Conservation (phyloP, 2,113 vertebrate genomes). For the Cercopithecus mona region DNA sequence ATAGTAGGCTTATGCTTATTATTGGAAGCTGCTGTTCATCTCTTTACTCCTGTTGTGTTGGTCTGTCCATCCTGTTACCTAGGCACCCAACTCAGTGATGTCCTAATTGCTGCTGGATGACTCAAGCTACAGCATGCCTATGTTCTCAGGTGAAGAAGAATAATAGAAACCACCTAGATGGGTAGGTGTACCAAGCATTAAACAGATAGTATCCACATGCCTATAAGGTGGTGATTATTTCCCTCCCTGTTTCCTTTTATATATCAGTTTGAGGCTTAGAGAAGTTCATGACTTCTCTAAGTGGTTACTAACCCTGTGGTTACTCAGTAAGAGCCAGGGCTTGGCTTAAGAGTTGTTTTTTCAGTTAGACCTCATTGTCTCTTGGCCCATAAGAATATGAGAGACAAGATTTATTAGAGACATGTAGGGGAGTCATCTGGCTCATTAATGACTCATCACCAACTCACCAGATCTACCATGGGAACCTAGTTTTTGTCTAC, state of each 20-base stretch:
- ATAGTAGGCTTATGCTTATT: not conserved
- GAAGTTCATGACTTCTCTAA: not conserved
- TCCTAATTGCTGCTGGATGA: not conserved
- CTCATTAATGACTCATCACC: not conserved
- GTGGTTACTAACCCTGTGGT: not conserved
- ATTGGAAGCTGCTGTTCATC: not conserved
- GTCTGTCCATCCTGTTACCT: not conserved
- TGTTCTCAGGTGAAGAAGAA: not conserved
- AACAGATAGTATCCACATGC: not conserved
- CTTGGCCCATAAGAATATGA: not conserved
- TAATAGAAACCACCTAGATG: not conserved
- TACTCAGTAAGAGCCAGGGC: not conserved
- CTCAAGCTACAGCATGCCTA: not conserved
- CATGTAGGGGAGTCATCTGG: not conserved
- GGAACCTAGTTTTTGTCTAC: not conserved
- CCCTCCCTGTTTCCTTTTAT: not conserved
- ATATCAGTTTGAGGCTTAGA: not conserved
- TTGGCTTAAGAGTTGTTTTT: not conserved
- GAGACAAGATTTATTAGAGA: not conserved
- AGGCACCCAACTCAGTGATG: not conserved
- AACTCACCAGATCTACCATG: accelerated
- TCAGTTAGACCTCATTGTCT: not conserved
- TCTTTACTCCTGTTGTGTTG: not conserved
- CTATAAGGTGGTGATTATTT: not conserved
- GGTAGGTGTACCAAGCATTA: not conserved